Base-by-base conservation (phyloP, 2,888 invertebrate genomes). In the Epistrophe eligans region DNA sequence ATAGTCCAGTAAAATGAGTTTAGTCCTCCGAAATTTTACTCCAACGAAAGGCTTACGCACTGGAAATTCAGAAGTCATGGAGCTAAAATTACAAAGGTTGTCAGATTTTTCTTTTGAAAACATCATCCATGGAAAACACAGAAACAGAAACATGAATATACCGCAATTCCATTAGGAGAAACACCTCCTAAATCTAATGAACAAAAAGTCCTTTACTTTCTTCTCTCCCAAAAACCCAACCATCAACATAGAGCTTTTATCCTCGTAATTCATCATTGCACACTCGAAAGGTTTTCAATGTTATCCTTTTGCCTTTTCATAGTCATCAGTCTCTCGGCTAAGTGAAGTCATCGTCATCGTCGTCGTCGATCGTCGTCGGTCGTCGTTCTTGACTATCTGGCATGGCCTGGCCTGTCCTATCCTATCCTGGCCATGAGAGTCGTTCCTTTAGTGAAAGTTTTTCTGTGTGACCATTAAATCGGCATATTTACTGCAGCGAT, bases 211-310 rank as follows among this genome's bases (percentile, higher is more conserved):
- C 70, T 70, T 43, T 38, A 58, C 52, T 19, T 66, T 38, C 24
- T 19, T 19, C 24, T n/a, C 28, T 13, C 17, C 17, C n/a, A 7
- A 32, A 32, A 38, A 11, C 58, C 17, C 17, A 19, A 17, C 57
- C n/a, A 11, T 24, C 1, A 8, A 11, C 35, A 10, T 17, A 8
- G 62, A 15, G 48, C 77, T 72, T 77, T 72, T 77, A 66, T 82
- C 43, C 72, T 52, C 82, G 66, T 77, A 77, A 77, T 82, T 82
- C 82, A 82, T 82, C 77, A 72, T 77, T 77, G 71, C 77, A 77
- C 77, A 77, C 77, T 64, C 57, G 77, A 77, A 82, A 82, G 77
- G 82, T 72, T 77, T 82, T 66, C 72, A 72, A 77, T 77, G 82
- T 77, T 77, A 64, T 77, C 76, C 77, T 32, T 72, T 58, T 32